Base-by-base conservation (phyloP, 2,888 invertebrate species). In the Coleophora flavipennella region DNA sequence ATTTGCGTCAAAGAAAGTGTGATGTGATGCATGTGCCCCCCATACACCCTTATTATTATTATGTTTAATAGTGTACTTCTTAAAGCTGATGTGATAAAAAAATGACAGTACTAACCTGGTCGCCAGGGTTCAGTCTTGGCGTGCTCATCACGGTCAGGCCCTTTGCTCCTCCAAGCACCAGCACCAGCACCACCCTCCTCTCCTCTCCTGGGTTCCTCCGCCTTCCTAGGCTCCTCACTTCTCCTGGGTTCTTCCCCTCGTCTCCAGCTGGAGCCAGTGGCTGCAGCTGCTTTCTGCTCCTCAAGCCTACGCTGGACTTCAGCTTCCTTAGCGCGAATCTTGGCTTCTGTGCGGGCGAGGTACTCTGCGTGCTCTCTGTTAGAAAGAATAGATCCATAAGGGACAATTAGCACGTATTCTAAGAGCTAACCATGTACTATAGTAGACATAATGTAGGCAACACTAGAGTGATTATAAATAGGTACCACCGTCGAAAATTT, bases 311-410 rank as follows among this genome's bases (percentile, higher is more conserved):
- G 86, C 35, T 90, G 89, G 0, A 91, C 87, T 49, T 92, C 92
- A 7, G 91, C 92, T 44, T 93, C 92, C 52, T 89, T 89, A 11
- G 89, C 90, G 31, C 90, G 85, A 1, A 86, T 87, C 50, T 88
- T 89, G 11, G 90, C 90, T 3, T 89, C 89, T 0, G 85, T 81
- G 36, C 89, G 86, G 29, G 91, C 90, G 32, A 90, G 63, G 80
- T 88, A 88, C 43, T 91, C 91, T 50, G 87, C 75, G 64, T 88
- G 89, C 67, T 88, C 92, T 65, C 83, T 90, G 69, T 2, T 8
- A n/a, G 13, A n/a, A 6, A 13, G n/a, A 1, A 29, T 1, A 10
- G 29, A 12, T 7, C 6, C 4, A 1, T 29, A 9, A 31, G 20
- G 8, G 26, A 26, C 2, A 4, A 8, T 7, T 4, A 12, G 9